phyloP scores from a whole-genome alignment of 2,113 vertebrate species.

The Cyrtonyx montezumae region DNA sequence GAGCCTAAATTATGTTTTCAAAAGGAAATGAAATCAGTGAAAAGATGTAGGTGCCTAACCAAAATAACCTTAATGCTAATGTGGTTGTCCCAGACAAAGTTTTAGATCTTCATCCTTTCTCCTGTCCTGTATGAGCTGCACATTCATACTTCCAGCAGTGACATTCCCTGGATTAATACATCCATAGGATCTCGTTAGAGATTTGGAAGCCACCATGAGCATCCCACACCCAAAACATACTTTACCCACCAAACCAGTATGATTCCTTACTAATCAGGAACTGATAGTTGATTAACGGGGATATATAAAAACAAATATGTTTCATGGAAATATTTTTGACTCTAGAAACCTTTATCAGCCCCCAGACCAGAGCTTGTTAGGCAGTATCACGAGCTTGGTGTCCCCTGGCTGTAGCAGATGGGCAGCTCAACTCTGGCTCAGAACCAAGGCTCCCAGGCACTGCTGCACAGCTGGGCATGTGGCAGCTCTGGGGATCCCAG shows the following conservation, averaged over 20 bases:
- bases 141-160: not conserved
- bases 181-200: not conserved
- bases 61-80: not conserved
- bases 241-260: not conserved
- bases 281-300: not conserved
- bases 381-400: not conserved
- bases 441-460: not conserved
- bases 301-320: not conserved
- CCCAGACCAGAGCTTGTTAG: not conserved
- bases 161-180: not conserved
- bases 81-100: not conserved
- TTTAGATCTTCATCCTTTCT: not conserved
- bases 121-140: rapidly evolving
- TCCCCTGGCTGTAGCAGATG: not conserved
- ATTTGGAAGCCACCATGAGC: not conserved
- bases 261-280: not conserved
- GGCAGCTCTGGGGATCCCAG: not conserved
- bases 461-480: not conserved
- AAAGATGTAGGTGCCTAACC: not conserved
- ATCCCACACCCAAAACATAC: not conserved
- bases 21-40: not conserved
- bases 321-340: not conserved
- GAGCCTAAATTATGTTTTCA: not conserved
- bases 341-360: not conserved
- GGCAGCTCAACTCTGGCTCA: not conserved